Base-by-base conservation (phyloP, 2,888 invertebrate species). In the Slavum lentiscoides region DNA sequence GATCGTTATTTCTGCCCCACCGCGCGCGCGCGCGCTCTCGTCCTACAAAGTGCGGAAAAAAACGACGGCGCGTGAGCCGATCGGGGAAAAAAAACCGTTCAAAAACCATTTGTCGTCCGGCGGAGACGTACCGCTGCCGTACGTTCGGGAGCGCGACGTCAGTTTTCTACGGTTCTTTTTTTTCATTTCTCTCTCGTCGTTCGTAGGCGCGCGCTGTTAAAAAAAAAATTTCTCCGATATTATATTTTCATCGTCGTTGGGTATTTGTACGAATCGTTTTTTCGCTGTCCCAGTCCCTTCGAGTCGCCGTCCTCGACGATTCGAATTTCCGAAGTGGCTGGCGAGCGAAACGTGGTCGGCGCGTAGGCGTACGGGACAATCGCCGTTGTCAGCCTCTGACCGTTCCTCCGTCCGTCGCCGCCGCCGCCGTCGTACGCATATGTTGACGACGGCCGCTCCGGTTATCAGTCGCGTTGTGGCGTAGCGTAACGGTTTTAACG, bases 401-500 rank as follows among this genome's bases (percentile, higher is more conserved):
- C 69, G 19, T 61, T 49, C 3, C 49, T 49, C 3, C 49, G 13
- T 59, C 1, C 61, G 23, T 49, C 43, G 19, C n/a, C 37, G 13
- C 66, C 53, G 72, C 66, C 23, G 43, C 73, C 49, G 55, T 17
- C 49, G 64, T 9, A 5, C 55, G 30, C 30, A 30, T 30, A 30
- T 30, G 30, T 30, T 30, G 30, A 30, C 30, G 30, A 30, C 30
- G 9, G 66, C 19, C 21, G 62, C 21, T 77, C 37, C 62, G 77
- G 53, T 77, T 77, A 77, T 77, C 77, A 77, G 59, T 61, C 58
- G 62, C 58, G 62, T 58, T 66, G 59, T 43, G 15, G 61, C 61
- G 17, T 64, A n/a, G 62, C n/a, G 74, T 77, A 77, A 77, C 77
- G 77, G 77, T 77, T 77, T 77, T 77, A 49, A 49, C 61, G 21